phyloP scores from a whole-genome alignment of 1,140 invertebrate species.

The Anoplophora glabripennis region DNA sequence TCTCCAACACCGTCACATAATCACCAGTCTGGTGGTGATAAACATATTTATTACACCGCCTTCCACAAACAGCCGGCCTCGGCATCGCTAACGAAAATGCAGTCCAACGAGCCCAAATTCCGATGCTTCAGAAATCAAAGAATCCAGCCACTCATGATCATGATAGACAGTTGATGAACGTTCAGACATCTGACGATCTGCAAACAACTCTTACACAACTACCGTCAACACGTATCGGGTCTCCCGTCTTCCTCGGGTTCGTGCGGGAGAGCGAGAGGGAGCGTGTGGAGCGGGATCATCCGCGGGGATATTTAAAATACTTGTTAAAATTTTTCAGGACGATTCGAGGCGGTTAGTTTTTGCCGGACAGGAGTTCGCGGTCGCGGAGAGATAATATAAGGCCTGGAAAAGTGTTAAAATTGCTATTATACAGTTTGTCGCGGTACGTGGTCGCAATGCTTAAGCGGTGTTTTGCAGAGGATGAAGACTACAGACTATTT shows the following conservation, averaged over 20 bases:
- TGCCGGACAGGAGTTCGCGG: slow-evolving; percentile 13
- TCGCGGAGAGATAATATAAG: slow-evolving; percentile 28
- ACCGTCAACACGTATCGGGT: too few species aligned
- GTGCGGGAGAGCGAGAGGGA: too few species aligned
- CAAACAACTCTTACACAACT: too few species aligned
- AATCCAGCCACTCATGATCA: slow-evolving; percentile 40
- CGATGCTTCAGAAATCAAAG: slow-evolving; percentile 32
- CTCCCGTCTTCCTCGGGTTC: too few species aligned
- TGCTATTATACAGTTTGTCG: slow-evolving; percentile 36
- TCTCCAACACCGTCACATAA: too few species aligned
- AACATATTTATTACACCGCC: too few species aligned
- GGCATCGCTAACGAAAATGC: too few species aligned
- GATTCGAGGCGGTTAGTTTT: slow-evolving; percentile 18
- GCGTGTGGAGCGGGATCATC: too few species aligned
- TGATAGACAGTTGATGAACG: slow-evolving; percentile 43
- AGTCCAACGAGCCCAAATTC: slow-evolving; percentile 31
- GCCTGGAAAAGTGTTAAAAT: slow-evolving; percentile 35
- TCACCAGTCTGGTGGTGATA: too few species aligned
- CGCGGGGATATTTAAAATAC: too few species aligned
- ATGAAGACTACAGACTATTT: too few species aligned
- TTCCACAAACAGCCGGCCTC: too few species aligned
- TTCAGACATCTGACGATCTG: slow-evolving; percentile 34
- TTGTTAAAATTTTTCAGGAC: slow-evolving; percentile 19
- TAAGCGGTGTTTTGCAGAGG: slow-evolving; percentile 6
- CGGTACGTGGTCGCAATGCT: slow-evolving; percentile 29